Evolutionary conservation across 2,113 vertebrate species (phyloP).

Genomic region (Tachysurus fulvidraco): DNA sequence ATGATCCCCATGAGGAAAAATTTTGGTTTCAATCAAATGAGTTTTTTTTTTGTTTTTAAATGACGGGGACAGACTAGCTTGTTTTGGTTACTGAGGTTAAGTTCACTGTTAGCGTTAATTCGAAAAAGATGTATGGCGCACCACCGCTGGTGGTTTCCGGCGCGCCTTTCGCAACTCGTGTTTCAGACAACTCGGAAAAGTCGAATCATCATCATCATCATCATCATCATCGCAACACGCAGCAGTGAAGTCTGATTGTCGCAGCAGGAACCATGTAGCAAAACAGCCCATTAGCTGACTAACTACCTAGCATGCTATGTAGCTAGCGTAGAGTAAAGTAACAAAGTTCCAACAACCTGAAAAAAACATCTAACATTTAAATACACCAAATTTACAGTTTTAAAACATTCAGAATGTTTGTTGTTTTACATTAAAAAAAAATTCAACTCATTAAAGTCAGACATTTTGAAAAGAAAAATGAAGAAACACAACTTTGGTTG

Average conservation of each 20-base stretch:
- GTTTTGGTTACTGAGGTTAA: conserved; percentile 32
- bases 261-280: not conserved
- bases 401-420: not conserved
- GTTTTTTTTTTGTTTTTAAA: conserved; percentile 19
- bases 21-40: conserved; percentile 9
- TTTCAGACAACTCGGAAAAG: conserved; percentile 1
- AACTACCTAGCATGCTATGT: not conserved
- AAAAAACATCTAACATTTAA: not conserved
- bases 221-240: not conserved
- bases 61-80: not conserved
- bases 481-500: not conserved
- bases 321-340: not conserved
- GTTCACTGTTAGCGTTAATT: conserved; percentile 16
- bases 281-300: not conserved
- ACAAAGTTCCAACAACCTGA: not conserved
- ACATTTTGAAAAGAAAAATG: not conserved
- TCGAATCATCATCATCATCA: not conserved
- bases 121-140: conserved; percentile 1
- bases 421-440: not conserved
- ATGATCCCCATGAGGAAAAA: conserved; percentile 22
- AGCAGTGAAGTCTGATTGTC: not conserved
- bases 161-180: not conserved
- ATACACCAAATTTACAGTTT: not conserved
- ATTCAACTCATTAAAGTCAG: not conserved
- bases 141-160: not conserved